Evolutionary conservation across 2,113 vertebrate species (phyloP).

Genomic region (Lontra canadensis): DNA sequence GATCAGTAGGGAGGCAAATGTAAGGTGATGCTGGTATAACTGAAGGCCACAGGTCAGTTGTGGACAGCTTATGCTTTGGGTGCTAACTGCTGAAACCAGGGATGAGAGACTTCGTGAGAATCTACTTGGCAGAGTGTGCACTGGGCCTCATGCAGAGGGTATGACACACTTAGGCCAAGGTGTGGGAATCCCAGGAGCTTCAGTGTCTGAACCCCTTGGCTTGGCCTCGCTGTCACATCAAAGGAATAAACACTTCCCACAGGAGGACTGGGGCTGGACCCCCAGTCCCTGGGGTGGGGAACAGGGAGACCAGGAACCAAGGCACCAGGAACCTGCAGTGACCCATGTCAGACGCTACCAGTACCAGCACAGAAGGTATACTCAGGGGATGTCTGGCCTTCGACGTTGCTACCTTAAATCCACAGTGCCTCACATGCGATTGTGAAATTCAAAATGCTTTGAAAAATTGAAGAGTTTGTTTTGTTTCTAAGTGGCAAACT

Average conservation of each 20-base stretch:
- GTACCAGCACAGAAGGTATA: neutral
- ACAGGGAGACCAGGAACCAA: neutral
- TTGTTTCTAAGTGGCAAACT: neutral
- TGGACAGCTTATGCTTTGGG: neutral
- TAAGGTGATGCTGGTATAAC: too few relatives aligned
- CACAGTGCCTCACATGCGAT: neutral
- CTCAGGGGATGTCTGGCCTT: neutral
- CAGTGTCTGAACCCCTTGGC: neutral
- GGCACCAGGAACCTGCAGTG: accelerated
- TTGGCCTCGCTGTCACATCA: neutral
- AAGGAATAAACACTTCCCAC: neutral
- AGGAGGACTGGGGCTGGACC: neutral
- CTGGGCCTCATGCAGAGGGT: neutral
- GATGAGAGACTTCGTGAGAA: neutral
- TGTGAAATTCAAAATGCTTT: neutral
- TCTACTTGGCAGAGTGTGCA: neutral
- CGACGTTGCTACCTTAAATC: neutral
- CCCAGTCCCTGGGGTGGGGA: neutral
- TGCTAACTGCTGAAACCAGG: neutral
- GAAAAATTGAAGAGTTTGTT: neutral
- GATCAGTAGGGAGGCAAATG: neutral
- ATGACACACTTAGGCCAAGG: neutral
- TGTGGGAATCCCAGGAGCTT: neutral
- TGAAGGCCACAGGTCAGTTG: neutral
- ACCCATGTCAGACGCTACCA: neutral